Conservation (phyloP, 23 tunicate species). For the Halocynthia roretzi region DNA sequence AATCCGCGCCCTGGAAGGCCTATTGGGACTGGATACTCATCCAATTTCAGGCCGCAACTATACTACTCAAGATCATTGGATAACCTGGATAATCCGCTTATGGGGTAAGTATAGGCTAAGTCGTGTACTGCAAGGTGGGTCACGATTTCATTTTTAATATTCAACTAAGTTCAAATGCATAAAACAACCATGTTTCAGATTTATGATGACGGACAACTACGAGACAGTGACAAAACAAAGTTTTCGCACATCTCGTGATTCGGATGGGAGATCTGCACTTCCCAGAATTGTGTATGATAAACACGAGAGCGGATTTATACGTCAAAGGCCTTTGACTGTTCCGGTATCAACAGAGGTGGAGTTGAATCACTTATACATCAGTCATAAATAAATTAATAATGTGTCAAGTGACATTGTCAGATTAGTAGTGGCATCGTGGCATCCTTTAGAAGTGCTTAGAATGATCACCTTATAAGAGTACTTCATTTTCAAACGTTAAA, state of each 20-base stretch:
- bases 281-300: constrained; percentile 41
- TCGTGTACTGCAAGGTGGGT: too few species aligned
- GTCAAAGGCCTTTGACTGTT: constrained; percentile 70
- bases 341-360: constrained; percentile 65
- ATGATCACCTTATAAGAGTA: too few species aligned
- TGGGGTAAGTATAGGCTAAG: constrained; percentile 52
- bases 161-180: too few species aligned
- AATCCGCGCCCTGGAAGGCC: constrained; percentile 68
- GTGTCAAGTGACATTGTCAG: background rate
- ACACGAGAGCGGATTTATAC: constrained; percentile 70
- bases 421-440: background rate
- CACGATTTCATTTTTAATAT: too few species aligned
- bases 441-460: background rate
- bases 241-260: constrained; percentile 48
- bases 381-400: background rate
- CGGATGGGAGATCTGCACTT: constrained; percentile 37
- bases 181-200: constrained; percentile 17
- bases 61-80: constrained; percentile 67
- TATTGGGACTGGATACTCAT: constrained; percentile 76
- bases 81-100: constrained; percentile 72
- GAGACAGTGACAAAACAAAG: constrained; percentile 77
- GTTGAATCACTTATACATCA: background rate
- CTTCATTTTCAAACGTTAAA: background rate
- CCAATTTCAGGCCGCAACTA: constrained; percentile 90
- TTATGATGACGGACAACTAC: constrained; percentile 71